A percentile compares a stretch with the other conserved stretches of the same genome.
Conservation (phyloP, 2,888 invertebrate genomes). For the Athrips mouffetella region DNA sequence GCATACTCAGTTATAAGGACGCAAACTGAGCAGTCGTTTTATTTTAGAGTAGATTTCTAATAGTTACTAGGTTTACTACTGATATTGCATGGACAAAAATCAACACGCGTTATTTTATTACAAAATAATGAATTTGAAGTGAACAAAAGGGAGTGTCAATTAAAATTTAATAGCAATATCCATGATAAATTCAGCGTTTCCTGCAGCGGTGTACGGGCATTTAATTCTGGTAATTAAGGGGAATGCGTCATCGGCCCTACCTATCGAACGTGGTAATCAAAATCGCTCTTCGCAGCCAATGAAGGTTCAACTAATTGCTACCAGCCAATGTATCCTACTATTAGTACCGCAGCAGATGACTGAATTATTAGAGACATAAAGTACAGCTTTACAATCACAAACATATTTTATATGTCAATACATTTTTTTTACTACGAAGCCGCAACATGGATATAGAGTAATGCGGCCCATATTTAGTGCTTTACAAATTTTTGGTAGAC, state of each 20-base stretch:
- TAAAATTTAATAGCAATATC: neutral
- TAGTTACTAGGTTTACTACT: too few relatives aligned
- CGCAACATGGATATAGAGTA: conserved; percentile 29
- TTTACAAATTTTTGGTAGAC: conserved; percentile 43
- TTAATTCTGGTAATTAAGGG: conserved; percentile 26
- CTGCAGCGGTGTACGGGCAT: neutral
- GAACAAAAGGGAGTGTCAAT: neutral
- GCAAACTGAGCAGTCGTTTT: neutral
- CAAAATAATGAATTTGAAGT: too few relatives aligned
- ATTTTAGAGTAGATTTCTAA: neutral
- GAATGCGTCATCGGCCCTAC: conserved; percentile 19
- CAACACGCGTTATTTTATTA: too few relatives aligned
- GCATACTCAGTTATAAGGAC: conserved; percentile 17
- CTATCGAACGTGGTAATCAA: conserved; percentile 34
- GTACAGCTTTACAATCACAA: conserved; percentile 20
- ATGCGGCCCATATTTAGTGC: conserved; percentile 32
- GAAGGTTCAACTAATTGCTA: conserved; percentile 44
- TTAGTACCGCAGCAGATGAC: conserved; percentile 23
- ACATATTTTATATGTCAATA: conserved; percentile 20
- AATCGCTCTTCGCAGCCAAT: conserved; percentile 41
- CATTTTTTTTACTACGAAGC: conserved; percentile 9
- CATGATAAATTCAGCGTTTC: conserved; percentile 4
- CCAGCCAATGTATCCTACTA: conserved; percentile 26
- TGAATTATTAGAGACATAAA: conserved; percentile 22
- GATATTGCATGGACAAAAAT: too few relatives aligned